Evolutionary conservation across 2,888 invertebrate genomes (phyloP), one percentile per base, ranked within the genome.

Genomic region (Andrena bucephala): DNA sequence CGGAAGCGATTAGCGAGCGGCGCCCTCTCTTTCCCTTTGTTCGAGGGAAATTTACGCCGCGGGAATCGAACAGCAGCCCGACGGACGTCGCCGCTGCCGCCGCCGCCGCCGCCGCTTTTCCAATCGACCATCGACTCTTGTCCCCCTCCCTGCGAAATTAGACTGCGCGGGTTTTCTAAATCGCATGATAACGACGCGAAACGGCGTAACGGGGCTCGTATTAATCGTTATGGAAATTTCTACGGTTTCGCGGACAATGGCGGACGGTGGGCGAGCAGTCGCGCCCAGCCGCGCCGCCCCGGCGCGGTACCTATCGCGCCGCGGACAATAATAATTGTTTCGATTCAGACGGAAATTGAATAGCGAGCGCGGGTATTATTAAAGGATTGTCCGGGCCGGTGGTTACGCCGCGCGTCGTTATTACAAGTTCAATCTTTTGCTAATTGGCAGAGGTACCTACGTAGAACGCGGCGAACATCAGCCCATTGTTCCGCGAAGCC

Each of bases 171-270:
- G 60, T 68, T 80, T 63, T 68, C 54, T 36, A 31, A 74, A 75
- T 71, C 42, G 54, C 31, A 29, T 31, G 36, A 16, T 54, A 50
- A 70, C 65, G 50, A 63, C 52, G 27, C 16, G 52, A 36, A 31
- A 31, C 42, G 63, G 20, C 29, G 65, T 63, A 69, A 69, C 76
- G 70, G 7, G 29, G 69, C 42, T 62, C 29, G 62, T 74, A 87
- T 83, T 81, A 81, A 76, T 87, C 78, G 85, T 78, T 81, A 85
- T 85, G 87, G 85, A 87, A 85, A 87, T 85, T 76, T 78, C 70
- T 71, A 54, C 71, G 54, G 73, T 77, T 24, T 57, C 50, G 33
- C 16, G 29, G 33, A 72, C 66, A 80, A 77, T 78, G 70, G 54
- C 5, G 63, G 62, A 13, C 54, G 59, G 7, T 27, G 59, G 31